Percentiles rank a stretch among this genome's conserved stretches.
These are phyloP conservation scores for Teleiodes luculella DNA, from an alignment of 2,888 invertebrate genomes.

Conservation along the genomic window DNA sequence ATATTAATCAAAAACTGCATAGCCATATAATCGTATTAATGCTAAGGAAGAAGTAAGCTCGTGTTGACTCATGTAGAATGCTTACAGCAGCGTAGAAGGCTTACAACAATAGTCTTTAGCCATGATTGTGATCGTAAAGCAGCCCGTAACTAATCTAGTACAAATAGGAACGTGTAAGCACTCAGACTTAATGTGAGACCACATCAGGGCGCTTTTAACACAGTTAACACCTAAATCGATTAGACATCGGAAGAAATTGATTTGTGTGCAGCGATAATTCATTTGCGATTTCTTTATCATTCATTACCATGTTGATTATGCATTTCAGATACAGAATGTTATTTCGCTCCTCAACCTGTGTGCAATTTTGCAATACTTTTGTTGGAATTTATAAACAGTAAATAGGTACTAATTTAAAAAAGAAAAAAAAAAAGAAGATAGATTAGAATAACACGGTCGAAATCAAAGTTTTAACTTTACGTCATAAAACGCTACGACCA, in stretches of 20 bases:
- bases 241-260: conserved; percentile 71
- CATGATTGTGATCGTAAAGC: conserved; percentile 53
- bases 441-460: no score
- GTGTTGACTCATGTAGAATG: conserved; percentile 15
- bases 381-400: no score
- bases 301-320: conserved; percentile 35
- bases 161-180: conserved; percentile 61
- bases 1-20: no score
- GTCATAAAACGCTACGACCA: no score
- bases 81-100: conserved; percentile 18
- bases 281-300: conserved; percentile 61
- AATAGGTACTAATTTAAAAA: no score
- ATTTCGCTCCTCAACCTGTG: neutral
- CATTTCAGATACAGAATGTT: conserved; percentile 35
- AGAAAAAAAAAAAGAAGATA: no score
- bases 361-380: no score
- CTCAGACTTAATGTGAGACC: conserved; percentile 43
- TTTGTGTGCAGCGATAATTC: conserved; percentile 62
- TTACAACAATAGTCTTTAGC: conserved; percentile 20
- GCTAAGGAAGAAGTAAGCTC: conserved; percentile 20
- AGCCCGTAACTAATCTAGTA: conserved; percentile 61
- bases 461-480: no score
- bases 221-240: conserved; percentile 75
- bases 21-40: no score
- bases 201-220: conserved; percentile 45